Evolutionary conservation across 2,113 vertebrate genomes (phyloP).

Genomic region (Mastomys natalensis): DNA sequence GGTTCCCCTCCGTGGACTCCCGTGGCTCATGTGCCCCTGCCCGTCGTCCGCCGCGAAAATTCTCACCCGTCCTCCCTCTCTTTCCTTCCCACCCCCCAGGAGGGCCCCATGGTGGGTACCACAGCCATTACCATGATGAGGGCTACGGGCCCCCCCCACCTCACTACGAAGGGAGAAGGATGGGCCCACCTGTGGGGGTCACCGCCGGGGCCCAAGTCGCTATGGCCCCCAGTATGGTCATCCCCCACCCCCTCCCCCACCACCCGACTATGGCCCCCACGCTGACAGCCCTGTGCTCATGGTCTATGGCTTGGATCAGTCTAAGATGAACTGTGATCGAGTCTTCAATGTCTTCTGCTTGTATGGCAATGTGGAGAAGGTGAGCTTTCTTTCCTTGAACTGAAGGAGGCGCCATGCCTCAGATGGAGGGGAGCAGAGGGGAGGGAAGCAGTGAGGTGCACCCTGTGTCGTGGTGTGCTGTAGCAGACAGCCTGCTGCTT

Average conservation of each 20-base stretch:
- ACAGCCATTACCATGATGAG: slow-evolving; percentile 93
- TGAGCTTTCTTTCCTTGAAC: slow-evolving; percentile 75
- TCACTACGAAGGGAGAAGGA: slow-evolving; percentile 94
- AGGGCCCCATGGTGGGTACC: slow-evolving; percentile 93
- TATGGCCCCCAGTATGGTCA: slow-evolving; percentile 92
- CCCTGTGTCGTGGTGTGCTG: rapidly evolving
- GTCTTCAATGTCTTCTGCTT: slow-evolving; percentile 97
- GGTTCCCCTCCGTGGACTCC: slow-evolving; percentile 83
- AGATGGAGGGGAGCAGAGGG: neutral
- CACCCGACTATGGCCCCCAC: slow-evolving; percentile 92
- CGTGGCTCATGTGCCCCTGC: slow-evolving; percentile 82
- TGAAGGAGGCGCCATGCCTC: neutral
- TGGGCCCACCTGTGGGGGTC: slow-evolving; percentile 92
- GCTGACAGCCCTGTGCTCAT: slow-evolving; percentile 95
- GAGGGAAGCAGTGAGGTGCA: neutral
- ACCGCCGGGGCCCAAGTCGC: slow-evolving; percentile 91
- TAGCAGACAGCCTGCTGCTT: neutral
- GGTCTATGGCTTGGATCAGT: slow-evolving; percentile 94
- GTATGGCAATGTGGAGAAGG: slow-evolving; percentile 96
- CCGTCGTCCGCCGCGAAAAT: slow-evolving; percentile 68
- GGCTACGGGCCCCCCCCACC: slow-evolving; percentile 92
- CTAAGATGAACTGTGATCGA: slow-evolving; percentile 94
- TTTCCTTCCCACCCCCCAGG: slow-evolving; percentile 85
- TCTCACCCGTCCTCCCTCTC: slow-evolving; percentile 82
- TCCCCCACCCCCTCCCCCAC: slow-evolving; percentile 89